These are phyloP conservation scores for Melitaea athalia DNA, from an alignment of 2,888 invertebrate species.

Conservation along the genomic window DNA sequence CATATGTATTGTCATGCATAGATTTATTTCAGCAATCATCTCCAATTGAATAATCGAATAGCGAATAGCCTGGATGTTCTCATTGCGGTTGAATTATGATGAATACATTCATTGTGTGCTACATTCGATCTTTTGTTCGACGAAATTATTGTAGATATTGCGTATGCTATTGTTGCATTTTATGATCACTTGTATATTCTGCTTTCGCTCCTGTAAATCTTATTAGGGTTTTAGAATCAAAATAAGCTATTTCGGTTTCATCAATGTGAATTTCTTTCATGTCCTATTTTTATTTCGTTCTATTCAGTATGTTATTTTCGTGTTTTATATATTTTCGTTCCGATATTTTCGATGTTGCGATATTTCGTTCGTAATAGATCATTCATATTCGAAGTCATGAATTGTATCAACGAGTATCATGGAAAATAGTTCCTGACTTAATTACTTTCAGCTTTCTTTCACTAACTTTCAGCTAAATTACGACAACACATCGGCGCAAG, in stretches of 20 bases:
- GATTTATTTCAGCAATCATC: conserved; percentile 46
- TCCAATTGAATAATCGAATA: conserved; percentile 58
- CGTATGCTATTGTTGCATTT: conserved; percentile 53
- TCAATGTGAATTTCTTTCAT: background rate
- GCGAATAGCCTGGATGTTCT: conserved; percentile 55
- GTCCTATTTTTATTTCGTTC: background rate
- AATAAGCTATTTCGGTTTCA: background rate
- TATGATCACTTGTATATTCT: conserved; percentile 51
- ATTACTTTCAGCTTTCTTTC: background rate
- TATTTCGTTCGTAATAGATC: too few species aligned
- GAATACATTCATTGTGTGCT: conserved; percentile 63
- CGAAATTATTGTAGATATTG: conserved; percentile 61
- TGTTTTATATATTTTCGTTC: too few species aligned
- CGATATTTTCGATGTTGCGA: too few species aligned
- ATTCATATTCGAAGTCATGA: too few species aligned
- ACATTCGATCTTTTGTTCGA: conserved; percentile 66
- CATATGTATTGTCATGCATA: conserved; percentile 37
- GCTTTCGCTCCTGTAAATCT: conserved; percentile 41
- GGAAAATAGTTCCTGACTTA: background rate
- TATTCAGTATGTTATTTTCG: background rate
- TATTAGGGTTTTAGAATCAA: conserved; percentile 16
- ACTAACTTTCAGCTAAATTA: conserved; percentile 26
- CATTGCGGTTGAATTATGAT: conserved; percentile 66
- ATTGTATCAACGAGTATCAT: too few species aligned
- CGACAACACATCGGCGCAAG: conserved; percentile 16